Conservation (phyloP, 2,888 invertebrate genomes). For the Gibbula magus region DNA sequence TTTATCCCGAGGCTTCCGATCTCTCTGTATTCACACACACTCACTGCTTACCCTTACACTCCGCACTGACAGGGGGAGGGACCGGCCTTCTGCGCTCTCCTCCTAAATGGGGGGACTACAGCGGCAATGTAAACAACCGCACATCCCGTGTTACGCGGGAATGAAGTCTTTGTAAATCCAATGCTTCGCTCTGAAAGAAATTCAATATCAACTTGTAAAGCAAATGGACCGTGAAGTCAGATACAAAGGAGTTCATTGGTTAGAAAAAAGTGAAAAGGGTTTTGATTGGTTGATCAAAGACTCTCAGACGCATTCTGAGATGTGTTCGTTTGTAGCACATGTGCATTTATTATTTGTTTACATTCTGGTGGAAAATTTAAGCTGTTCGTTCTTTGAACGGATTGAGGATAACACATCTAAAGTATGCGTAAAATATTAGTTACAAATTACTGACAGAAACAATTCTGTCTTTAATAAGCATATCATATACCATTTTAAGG, state of each 20-base stretch:
- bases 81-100: background rate
- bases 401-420: too few species aligned
- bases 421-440: too few species aligned
- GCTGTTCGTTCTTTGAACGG: too few species aligned
- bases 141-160: conserved; percentile 1
- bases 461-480: too few species aligned
- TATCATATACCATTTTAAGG: too few species aligned
- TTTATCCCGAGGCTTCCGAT: too few species aligned
- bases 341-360: too few species aligned
- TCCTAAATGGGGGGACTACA: background rate
- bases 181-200: background rate
- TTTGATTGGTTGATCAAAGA: conserved; percentile 1
- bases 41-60: too few species aligned
- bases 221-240: background rate
- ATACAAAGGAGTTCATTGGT: background rate
- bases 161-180: background rate
- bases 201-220: background rate
- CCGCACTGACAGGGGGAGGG: background rate
- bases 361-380: too few species aligned
- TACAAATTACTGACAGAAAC: too few species aligned
- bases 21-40: too few species aligned
- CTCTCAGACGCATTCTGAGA: background rate
- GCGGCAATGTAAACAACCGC: background rate
- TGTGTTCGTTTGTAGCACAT: too few species aligned
- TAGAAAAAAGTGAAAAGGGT: background rate